Evolutionary conservation across 2,113 vertebrate species (phyloP).

Genomic region (Ailurus styani): DNA sequence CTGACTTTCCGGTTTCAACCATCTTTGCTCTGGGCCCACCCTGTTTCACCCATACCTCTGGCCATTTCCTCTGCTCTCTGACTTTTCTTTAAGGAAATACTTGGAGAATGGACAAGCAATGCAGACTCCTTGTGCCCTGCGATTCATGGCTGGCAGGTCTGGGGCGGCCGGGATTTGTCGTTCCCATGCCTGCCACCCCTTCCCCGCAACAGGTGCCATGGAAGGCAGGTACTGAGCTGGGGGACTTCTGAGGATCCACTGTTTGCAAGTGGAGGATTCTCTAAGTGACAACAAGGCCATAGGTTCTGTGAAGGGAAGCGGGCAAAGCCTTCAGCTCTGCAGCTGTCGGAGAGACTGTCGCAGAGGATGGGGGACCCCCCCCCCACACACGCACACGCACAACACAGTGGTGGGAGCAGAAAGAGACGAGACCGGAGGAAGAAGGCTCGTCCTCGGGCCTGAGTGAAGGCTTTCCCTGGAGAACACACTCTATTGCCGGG

Average conservation of each 20-base stretch:
- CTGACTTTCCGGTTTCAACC: neutral
- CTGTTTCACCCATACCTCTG: neutral
- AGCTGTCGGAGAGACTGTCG: neutral
- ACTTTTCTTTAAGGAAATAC: neutral
- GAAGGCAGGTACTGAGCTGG: neutral
- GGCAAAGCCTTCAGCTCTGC: neutral
- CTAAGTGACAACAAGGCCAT: neutral
- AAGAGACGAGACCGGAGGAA: neutral
- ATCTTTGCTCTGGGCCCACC: fast-evolving
- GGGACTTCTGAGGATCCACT: neutral
- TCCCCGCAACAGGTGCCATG: neutral
- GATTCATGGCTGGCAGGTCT: neutral
- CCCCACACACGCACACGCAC: neutral
- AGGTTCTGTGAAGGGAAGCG: neutral
- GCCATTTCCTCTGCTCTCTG: neutral
- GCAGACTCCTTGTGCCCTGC: neutral
- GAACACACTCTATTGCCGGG: too few species aligned
- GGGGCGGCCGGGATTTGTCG: neutral
- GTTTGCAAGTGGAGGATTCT: neutral
- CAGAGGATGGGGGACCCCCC: neutral
- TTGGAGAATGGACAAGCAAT: neutral
- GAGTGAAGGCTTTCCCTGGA: fast-evolving
- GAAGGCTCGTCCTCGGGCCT: neutral
- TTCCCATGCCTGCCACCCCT: neutral
- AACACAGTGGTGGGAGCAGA: fast-evolving